Base-by-base conservation (phyloP, 2,797 vertebrate genomes). In the Mionectes olivaceus region DNA sequence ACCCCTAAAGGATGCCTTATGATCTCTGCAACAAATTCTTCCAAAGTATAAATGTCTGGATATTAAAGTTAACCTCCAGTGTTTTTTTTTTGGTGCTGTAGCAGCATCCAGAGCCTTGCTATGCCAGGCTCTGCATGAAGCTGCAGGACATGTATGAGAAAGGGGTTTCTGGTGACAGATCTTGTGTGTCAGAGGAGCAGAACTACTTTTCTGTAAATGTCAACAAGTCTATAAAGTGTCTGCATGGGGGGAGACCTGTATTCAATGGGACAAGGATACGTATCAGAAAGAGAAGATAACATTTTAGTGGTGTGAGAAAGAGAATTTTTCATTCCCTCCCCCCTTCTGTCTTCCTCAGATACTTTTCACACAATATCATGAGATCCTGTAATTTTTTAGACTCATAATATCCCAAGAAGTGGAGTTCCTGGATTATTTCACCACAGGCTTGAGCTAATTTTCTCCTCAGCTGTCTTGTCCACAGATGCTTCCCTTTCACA, bases 1-100 rank as follows among this genome's bases (percentile, higher is more conserved):
- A 88, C 55, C 80, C 71, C 63, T 91, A 16, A 88, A 86, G 37
- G 87, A 88, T 94, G 95, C 92, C 91, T 96, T 95, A 97, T 46
- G 82, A 64, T 65, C 21, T 80, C 41, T 79, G 59, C 50, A 75
- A 64, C 73, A 89, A 41, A 75, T 75, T 63, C 35, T 92, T 84
- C 69, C 82, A 65, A 92, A 91, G 87, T 83, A 25, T 61, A 83
- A 71, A 74, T 59, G 57, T 55, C 44, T 88, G 65, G 61, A 28
- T 85, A 41, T 77, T 83, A 47, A 95, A 77, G 47, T 71, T 63
- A 77, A 71, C 35, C 53, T 91, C 61, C 24, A 19, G 0, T 75
- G 49, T 87, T 55, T n/a, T 80, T 92, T 87, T 55, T 37, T 56
- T 84, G 64, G 74, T 94, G 75, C 73, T 24, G 5, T 49, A 81